Evolutionary conservation across 2,113 vertebrate genomes (phyloP).

Genomic region (Asarcornis scutulata): DNA sequence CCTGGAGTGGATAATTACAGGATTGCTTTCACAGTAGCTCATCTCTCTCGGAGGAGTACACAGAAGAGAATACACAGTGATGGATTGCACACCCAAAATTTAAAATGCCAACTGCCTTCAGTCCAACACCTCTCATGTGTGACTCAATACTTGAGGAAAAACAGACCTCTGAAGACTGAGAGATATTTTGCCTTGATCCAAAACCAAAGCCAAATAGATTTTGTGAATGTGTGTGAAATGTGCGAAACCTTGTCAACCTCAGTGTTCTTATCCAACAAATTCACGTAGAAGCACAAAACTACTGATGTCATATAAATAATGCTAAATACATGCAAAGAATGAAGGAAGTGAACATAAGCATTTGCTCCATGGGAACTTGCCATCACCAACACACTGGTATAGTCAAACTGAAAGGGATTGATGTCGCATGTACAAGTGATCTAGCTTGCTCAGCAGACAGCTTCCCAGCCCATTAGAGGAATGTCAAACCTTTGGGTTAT

Average conservation of each 20-base stretch:
- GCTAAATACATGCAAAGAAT: not conserved
- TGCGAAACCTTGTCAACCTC: not conserved
- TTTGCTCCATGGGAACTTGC: not conserved
- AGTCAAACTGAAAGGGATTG: not conserved
- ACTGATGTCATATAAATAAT: not conserved
- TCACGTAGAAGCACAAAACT: not conserved
- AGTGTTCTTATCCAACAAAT: not conserved
- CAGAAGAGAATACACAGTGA: not conserved
- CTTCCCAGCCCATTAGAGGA: not conserved
- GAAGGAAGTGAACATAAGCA: not conserved
- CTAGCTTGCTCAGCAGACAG: not conserved
- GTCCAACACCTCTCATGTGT: not conserved
- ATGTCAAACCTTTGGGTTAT: not conserved
- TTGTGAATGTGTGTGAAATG: not conserved
- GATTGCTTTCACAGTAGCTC: not conserved
- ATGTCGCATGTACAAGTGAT: not conserved
- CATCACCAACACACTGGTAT: not conserved
- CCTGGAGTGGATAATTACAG: not conserved
- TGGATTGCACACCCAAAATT: not conserved
- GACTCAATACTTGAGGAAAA: not conserved
- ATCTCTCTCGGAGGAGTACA: not conserved
- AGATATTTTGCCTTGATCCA: not conserved
- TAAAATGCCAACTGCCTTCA: not conserved
- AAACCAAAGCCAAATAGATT: not conserved
- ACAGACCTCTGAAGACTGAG: not conserved